These are phyloP conservation scores for Petrocephalus sullivani DNA, from an alignment of 2,797 vertebrate genomes.

Conservation along the genomic window DNA sequence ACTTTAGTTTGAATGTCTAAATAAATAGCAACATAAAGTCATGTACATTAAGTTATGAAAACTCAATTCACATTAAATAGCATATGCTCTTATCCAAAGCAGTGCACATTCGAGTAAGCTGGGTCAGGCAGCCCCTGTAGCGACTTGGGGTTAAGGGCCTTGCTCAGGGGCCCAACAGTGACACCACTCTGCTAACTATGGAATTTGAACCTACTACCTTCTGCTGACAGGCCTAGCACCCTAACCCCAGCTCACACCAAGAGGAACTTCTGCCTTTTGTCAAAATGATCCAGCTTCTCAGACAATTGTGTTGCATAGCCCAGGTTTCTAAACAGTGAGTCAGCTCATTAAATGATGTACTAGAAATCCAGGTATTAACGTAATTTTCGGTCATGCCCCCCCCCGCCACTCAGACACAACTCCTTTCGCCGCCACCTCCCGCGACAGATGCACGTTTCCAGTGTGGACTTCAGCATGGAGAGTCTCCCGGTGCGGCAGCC, in stretches of 20 bases:
- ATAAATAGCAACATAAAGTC: background rate
- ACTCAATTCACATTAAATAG: background rate
- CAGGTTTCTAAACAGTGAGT: background rate
- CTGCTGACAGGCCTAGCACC: background rate
- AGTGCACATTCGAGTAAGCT: no score
- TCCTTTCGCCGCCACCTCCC: constrained; percentile 94
- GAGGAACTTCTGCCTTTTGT: background rate
- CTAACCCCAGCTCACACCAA: background rate
- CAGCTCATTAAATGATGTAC: background rate
- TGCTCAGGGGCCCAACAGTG: background rate
- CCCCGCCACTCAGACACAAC: constrained; percentile 73
- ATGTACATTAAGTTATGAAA: background rate
- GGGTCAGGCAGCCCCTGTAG: no score
- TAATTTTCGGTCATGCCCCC: background rate
- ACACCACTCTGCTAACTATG: background rate
- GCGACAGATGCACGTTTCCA: constrained; percentile 94
- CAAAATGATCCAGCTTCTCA: background rate
- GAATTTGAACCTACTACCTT: background rate
- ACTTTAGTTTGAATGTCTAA: background rate
- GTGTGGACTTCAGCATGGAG: constrained; percentile 90
- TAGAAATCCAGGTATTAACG: background rate
- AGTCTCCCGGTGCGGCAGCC: constrained; percentile 82
- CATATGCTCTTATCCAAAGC: background rate
- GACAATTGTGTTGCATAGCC: background rate
- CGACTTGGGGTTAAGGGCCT: background rate